These are phyloP conservation scores for Lampris megalopsis DNA, from an alignment of 2,113 vertebrate genomes.

Conservation along the genomic window DNA sequence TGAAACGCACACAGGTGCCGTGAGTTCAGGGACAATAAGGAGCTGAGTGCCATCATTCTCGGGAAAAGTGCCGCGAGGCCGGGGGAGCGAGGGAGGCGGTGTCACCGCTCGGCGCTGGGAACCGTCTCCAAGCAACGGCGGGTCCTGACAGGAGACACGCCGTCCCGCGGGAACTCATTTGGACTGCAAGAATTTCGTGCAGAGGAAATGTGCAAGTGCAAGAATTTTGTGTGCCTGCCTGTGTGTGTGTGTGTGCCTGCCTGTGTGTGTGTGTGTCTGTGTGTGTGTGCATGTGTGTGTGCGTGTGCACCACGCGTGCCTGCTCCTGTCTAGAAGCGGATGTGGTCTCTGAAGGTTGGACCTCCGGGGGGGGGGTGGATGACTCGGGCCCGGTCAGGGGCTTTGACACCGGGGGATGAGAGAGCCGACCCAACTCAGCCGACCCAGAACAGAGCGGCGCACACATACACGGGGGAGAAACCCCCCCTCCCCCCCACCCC, in stretches of 20 bases:
- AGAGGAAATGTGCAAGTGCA: not conserved
- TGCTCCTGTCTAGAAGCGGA: slow-evolving; percentile 35
- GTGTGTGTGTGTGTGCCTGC: slow-evolving; percentile 24
- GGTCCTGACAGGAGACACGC: slow-evolving; percentile 74
- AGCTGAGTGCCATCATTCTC: slow-evolving; percentile 66
- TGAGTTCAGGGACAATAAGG: slow-evolving; percentile 47
- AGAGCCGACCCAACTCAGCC: slow-evolving; percentile 49
- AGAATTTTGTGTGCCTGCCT: slow-evolving; percentile 26
- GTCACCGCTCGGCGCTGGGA: slow-evolving; percentile 71
- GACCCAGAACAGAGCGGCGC: slow-evolving; percentile 14
- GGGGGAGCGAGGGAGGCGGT: slow-evolving; percentile 60
- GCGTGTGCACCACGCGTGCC: not conserved
- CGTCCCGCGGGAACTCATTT: slow-evolving; percentile 81
- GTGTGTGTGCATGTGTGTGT: not conserved
- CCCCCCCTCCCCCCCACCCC: slow-evolving; percentile 38
- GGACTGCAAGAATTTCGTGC: slow-evolving; percentile 59
- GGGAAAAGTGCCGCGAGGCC: slow-evolving; percentile 72
- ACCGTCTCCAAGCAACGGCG: slow-evolving; percentile 79
- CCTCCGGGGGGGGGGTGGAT: slow-evolving; percentile 52
- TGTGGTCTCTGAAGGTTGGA: slow-evolving; percentile 53
- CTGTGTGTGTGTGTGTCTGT: slow-evolving; percentile 29
- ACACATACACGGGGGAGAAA: slow-evolving; percentile 3
- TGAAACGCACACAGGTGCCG: slow-evolving; percentile 18
- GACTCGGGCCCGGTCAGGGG: slow-evolving; percentile 54
- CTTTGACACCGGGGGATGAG: slow-evolving; percentile 32